These are phyloP conservation scores for Ptilorrhoa leucosticta DNA, from an alignment of 2,113 vertebrate species.

Conservation along the genomic window DNA sequence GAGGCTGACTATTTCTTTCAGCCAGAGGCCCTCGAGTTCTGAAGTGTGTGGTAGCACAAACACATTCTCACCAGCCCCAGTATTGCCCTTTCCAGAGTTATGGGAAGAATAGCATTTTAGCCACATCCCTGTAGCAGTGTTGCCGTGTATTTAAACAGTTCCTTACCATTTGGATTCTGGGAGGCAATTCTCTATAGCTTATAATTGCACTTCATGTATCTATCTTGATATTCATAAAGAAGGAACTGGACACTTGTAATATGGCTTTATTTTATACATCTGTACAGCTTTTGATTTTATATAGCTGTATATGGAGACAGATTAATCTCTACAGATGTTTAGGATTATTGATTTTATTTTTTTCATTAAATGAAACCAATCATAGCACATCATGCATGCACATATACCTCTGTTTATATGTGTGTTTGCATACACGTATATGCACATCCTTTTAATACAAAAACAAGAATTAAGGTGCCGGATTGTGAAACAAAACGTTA, in stretches of 20 bases:
- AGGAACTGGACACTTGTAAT: neutral
- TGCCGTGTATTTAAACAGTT: neutral
- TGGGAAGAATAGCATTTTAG: neutral
- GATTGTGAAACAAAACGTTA: neutral
- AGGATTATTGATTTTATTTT: neutral
- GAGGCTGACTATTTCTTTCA: neutral
- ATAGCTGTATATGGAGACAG: neutral
- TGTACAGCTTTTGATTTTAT: neutral
- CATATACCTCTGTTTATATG: neutral
- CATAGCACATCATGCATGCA: neutral
- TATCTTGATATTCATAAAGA: neutral
- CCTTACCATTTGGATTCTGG: neutral
- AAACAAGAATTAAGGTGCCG: neutral
- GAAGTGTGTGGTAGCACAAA: neutral
- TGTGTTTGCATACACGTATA: neutral
- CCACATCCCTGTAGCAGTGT: neutral
- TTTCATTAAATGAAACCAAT: neutral
- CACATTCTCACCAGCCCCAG: neutral
- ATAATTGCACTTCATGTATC: neutral
- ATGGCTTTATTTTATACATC: neutral
- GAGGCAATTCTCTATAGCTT: neutral
- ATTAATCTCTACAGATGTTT: neutral
- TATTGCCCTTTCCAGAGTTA: neutral
- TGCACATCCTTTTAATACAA: rapidly evolving
- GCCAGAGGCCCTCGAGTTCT: neutral